Evolutionary conservation across 1,140 invertebrate species (phyloP), one percentile per base, ranked within the genome.

Genomic region (Platyura marginata): DNA sequence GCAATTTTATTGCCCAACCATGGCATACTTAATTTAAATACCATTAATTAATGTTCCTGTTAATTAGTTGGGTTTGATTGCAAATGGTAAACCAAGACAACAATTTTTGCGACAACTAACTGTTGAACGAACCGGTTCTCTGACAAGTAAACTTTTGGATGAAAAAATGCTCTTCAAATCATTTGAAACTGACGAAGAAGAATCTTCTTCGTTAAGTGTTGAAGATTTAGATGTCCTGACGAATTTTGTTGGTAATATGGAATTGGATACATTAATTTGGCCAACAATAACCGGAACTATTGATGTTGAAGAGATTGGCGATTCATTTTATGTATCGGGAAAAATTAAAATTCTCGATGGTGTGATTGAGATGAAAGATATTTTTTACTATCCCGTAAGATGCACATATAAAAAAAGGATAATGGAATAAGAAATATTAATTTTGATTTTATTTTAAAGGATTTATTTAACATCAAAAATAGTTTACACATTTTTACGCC

Each of bases 401-500:
- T 8, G 13, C 25, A 13, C 13, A n/a, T n/a, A n/a, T n/a, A n/a
- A n/a, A n/a, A n/a, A n/a, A n/a, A n/a, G n/a, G n/a, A n/a, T n/a
- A n/a, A n/a, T n/a, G n/a, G n/a, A n/a, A n/a, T n/a, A n/a, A n/a
- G n/a, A n/a, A n/a, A n/a, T n/a, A n/a, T n/a, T n/a, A n/a, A n/a
- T n/a, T n/a, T n/a, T n/a, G n/a, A n/a, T n/a, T n/a, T n/a, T n/a
- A n/a, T n/a, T n/a, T n/a, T n/a, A n/a, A n/a, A n/a, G n/a, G n/a
- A 78, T 55, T 62, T 74, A 15, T 64, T 79, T 21, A 67, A 72
- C 42, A 72, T 81, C 44, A 67, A 66, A 16, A 83, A 84, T 61
- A 67, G 71, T 1, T 51, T 84, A 1, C 70, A 69, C 42, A 48
- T 83, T 0, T 62, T 63, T 29, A 75, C 78, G 1, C 77, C 79